phyloP scores from a whole-genome alignment of 2,113 vertebrate species.

The Geothlypis trichas region DNA sequence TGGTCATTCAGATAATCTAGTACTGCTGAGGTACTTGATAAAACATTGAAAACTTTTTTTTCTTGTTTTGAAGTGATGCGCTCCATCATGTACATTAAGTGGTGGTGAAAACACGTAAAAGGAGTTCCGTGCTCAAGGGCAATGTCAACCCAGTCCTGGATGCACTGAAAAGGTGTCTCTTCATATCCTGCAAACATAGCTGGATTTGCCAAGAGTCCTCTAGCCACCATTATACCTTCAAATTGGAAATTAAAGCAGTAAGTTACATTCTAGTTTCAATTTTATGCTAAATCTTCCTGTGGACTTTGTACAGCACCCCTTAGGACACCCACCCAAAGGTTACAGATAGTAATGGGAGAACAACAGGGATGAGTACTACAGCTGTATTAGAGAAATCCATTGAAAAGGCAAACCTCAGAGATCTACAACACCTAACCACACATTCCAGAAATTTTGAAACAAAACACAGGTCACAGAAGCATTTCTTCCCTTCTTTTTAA shows the following conservation, averaged over 20 bases:
- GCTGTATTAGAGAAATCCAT: not conserved
- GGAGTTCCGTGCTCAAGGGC: slow-evolving; percentile 90
- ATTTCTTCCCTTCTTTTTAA: not conserved
- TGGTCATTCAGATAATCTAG: slow-evolving; percentile 89
- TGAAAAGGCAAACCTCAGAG: not conserved
- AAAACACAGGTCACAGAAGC: not conserved
- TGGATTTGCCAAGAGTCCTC: slow-evolving; percentile 92
- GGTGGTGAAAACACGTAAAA: slow-evolving; percentile 94
- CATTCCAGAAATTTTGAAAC: not conserved
- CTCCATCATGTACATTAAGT: slow-evolving; percentile 98
- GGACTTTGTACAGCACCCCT: not conserved
- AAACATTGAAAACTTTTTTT: slow-evolving; percentile 89
- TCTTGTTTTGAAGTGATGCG: slow-evolving; percentile 92
- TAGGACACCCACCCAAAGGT: not conserved
- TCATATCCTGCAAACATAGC: slow-evolving; percentile 94
- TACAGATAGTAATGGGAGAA: not conserved
- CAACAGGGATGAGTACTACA: not conserved
- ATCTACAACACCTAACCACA: not conserved
- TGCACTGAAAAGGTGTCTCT: slow-evolving; percentile 89
- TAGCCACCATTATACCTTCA: slow-evolving; percentile 92
- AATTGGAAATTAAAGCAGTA: slow-evolving; percentile 13
- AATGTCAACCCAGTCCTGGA: slow-evolving; percentile 96
- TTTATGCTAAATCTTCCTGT: not conserved
- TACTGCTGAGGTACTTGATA: slow-evolving; percentile 93
- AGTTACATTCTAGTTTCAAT: not conserved